These are phyloP conservation scores for Brachypalpus laphriformis DNA, from an alignment of 2,888 invertebrate genomes.

Conservation along the genomic window DNA sequence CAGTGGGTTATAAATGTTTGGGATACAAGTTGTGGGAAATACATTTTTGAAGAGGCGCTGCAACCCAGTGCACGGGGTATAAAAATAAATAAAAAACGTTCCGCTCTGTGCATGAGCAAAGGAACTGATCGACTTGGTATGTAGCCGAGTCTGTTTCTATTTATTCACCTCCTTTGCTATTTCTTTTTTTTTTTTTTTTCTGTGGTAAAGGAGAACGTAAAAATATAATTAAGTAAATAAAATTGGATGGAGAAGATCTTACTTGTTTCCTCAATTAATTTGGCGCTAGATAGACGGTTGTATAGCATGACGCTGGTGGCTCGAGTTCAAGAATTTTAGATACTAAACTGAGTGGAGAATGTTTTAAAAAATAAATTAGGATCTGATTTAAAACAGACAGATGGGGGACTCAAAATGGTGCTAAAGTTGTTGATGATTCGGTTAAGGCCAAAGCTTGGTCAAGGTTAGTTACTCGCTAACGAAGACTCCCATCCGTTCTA, in stretches of 20 bases:
- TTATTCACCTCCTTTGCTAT: constrained; percentile 15
- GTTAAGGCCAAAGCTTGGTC: no score
- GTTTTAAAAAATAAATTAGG: neutral
- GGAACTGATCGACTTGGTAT: constrained; percentile 38
- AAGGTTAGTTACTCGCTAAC: no score
- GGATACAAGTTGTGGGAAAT: neutral
- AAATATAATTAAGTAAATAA: constrained; percentile 57
- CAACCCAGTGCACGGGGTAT: neutral
- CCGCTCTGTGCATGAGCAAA: constrained; percentile 35
- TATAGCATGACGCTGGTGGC: neutral
- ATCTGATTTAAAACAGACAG: no score
- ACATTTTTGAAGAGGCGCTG: neutral
- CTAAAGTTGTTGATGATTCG: no score
- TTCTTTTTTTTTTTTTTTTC: constrained; percentile 1
- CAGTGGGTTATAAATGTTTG: constrained; percentile 7
- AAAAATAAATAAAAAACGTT: constrained; percentile 59
- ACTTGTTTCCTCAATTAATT: constrained; percentile 8
- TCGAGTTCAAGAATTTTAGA: constrained; percentile 4
- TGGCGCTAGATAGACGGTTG: neutral
- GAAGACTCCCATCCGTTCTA: no score
- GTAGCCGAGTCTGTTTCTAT: neutral
- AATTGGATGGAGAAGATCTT: constrained; percentile 25
- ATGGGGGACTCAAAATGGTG: no score
- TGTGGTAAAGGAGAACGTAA: constrained; percentile 37
- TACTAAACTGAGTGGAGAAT: neutral